Base-by-base conservation (phyloP, 2,797 vertebrate genomes). In the Eptatretus atami region DNA sequence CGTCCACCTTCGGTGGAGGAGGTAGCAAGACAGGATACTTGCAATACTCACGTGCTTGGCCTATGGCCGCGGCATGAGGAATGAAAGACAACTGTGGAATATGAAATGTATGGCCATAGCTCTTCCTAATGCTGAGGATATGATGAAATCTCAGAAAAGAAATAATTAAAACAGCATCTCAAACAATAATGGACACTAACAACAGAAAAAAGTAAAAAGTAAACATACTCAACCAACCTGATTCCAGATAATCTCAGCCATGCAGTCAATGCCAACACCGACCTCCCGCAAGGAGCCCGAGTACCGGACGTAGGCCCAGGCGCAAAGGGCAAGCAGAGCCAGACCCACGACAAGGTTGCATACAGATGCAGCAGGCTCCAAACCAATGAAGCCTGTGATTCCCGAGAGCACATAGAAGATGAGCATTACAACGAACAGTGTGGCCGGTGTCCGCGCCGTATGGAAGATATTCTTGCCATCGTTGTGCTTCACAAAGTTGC, bases 401-500 rank as follows among this genome's bases (percentile, higher is more conserved):
- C 83, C 92, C 11, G 92, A 88, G 1, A 81, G 77, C 66, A 96
- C 87, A 1, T 96, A 98, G 64, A 90, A 88, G 75, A 94, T 80
- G 69, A 96, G 95, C 77, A 98, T 96, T 76, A 96, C 86, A 70
- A 96, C 92, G 10, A 98, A 96, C 66, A 98, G 82, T 1, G 92
- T 96, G 76, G 92, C 88, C 0, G 88, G 87, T 52, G 92, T 95
- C 67, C 88, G 85, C 44, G 92, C 88, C 0, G 92, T 87, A 1
- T 98, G 92, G 78, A 98, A 98, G 81, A 98, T 98, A 77, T 98
- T 98, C 78, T 98, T 98, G 81, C 86, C 93, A 75, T 98, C 92
- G 64, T 96, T 98, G 83, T 98, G 92, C 71, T 98, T 96, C 78
- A 96, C 88, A 71, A 93, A 98, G 75, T 98, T 87, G 70, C 93